Base-by-base conservation (phyloP, 2,888 invertebrate genomes). In the Girardia tigrina region DNA sequence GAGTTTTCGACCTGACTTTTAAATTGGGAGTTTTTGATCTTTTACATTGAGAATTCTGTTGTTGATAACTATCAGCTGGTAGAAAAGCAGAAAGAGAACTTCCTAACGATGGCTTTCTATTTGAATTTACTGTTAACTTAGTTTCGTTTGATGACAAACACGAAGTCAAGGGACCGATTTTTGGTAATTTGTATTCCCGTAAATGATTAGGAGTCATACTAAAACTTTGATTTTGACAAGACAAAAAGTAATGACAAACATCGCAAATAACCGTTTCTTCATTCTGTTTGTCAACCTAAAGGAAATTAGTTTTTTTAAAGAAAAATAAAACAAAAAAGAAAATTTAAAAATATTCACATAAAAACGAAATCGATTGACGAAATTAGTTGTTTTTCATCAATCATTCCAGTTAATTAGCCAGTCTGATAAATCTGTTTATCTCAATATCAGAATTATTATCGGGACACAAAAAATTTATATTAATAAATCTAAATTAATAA, bases 81-180 rank as follows among this genome's bases (percentile, higher is more conserved):
- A 56, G 56, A 56, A 56, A 56, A 20, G 56, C 56, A 20, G 56
- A 56, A n/a, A 56, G n/a, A 20, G 56, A 56, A 56, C 56, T 56
- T 56, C 56, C 56, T 20, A 56, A 23, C n/a, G 56, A 56, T 23
- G n/a, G 56, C 56, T 56, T 56, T 12, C 56, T n/a, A n/a, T 23
- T 56, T 12, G 56, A n/a, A 56, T 56, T 56, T 12, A 23, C n/a
- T 12, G 8, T 2, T 2, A 2, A 2, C 23, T 56, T 56, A 56
- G 6, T 56, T 4, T 56, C 56, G 23, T 56, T 56, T 56, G 56
- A 56, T 8, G 20, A n/a, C 4, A 23, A 16, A 56, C 23, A 56
- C 56, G 23, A 23, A 6, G 56, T n/a, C 56, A 56, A 56, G 56
- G n/a, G 23, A n/a, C 56, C 56, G 23, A 56, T 23, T 56, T 56